Evolutionary conservation across 2,113 vertebrate genomes (phyloP), one percentile per base, ranked within the genome.

Genomic region (Sorex fumeus): DNA sequence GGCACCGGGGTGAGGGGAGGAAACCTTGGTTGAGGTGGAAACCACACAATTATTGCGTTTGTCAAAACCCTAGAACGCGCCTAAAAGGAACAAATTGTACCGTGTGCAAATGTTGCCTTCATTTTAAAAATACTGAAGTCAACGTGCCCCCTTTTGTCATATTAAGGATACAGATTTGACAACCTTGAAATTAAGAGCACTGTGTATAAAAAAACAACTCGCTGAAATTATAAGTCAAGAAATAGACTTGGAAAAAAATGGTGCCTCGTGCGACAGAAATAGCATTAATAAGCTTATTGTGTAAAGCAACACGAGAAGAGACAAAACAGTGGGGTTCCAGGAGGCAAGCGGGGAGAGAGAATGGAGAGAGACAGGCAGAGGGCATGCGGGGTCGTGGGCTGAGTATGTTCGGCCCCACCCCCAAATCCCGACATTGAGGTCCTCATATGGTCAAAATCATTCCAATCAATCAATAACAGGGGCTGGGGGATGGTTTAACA

Each of bases 191-290:
- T 77, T 40, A 60, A 90, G 47, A 95, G n/a, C 64, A 60, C 71
- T 90, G 45, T 87, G 66, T 83, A 79, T 83, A 78, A 90, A 81
- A 60, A 81, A 86, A 94, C 77, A 94, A 75, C 70, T 87, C 69
- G 34, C 88, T 90, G 60, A 90, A 93, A 70, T 82, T 70, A 69
- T 62, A 76, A 70, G 88, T 28, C 36, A 74, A 66, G 82, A 92
- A 72, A 82, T 57, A 78, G 91, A 93, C 87, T 64, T 81, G 70
- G 21, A 50, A 50, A 69, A 69, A 84, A 43, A 67, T 11, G 53
- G 64, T 66, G 43, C 57, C 43, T 69, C 19, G 3, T 85, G 77
- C 43, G 70, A 77, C 64, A 32, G 67, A 91, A 88, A 57, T 64
- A 28, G n/a, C 2, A 0, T 78, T 81, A 79, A 88, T 79, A 50